Percentiles rank a stretch among this genome's conserved stretches.
Conservation (phyloP, 2,113 vertebrate species). For the Ctenodactylus gundi region DNA sequence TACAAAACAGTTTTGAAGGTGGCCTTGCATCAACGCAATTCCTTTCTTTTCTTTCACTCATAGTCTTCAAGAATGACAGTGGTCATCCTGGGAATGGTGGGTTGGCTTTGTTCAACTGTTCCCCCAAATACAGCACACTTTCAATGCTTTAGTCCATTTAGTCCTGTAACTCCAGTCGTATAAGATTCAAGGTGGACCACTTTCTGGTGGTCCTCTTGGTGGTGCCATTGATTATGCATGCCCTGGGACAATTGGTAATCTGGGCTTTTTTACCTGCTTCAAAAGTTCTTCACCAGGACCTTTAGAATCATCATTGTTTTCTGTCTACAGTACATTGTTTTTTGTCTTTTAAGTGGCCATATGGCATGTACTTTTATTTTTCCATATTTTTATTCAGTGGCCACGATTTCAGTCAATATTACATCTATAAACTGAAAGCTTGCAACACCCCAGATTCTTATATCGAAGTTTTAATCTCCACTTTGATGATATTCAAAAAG, state of each 20-base stretch:
- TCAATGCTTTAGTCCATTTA: neutral
- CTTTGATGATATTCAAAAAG: neutral
- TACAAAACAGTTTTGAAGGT: neutral
- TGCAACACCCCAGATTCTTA: neutral
- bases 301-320: neutral
- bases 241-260: neutral
- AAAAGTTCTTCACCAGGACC: neutral
- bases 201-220: neutral
- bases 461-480: neutral
- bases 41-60: neutral
- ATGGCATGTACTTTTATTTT: neutral
- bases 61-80: neutral
- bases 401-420: neutral
- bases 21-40: neutral
- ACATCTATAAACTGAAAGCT: neutral
- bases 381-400: neutral
- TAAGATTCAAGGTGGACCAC: neutral
- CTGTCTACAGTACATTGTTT: neutral
- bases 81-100: neutral
- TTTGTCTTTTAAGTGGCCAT: neutral
- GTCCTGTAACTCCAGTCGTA: rapidly evolving
- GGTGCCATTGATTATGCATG: too few relatives aligned
- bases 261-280: neutral
- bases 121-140: too few relatives aligned
- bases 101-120: neutral